Conservation (phyloP, 2,888 invertebrate genomes). For the Troilus luridus region DNA sequence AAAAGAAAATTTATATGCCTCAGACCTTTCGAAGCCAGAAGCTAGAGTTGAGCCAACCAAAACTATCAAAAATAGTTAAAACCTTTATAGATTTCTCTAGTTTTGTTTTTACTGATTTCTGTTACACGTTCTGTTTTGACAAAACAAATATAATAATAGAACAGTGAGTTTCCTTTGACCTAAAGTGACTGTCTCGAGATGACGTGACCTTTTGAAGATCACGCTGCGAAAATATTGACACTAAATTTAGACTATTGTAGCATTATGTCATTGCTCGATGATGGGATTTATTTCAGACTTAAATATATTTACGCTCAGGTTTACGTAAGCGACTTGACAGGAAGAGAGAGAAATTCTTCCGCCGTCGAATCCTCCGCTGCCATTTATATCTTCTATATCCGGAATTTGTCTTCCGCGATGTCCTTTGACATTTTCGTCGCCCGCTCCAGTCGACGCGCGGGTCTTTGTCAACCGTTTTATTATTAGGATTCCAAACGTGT, state of each 20-base stretch:
- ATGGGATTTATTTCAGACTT: no score
- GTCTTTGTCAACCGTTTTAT: background rate
- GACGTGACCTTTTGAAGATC: slow-evolving; percentile 9
- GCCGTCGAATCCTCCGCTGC: no score
- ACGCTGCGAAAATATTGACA: background rate
- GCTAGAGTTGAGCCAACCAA: no score
- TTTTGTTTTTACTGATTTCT: no score
- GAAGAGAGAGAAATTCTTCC: background rate
- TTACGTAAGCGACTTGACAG: background rate
- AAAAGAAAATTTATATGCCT: no score
- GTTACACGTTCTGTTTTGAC: no score
- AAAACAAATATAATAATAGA: background rate
- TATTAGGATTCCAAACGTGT: background rate
- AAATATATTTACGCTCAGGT: background rate
- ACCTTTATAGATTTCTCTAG: no score
- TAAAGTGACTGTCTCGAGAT: background rate
- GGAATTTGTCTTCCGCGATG: background rate
- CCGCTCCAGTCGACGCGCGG: background rate
- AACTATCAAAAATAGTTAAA: no score
- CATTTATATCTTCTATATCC: slow-evolving; percentile 21
- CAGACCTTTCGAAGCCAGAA: no score
- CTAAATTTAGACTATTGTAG: background rate
- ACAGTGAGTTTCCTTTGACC: background rate
- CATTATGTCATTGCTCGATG: no score
- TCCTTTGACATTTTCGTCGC: background rate